Conservation (phyloP, 2,113 vertebrate species). For the Electrona antarctica region DNA sequence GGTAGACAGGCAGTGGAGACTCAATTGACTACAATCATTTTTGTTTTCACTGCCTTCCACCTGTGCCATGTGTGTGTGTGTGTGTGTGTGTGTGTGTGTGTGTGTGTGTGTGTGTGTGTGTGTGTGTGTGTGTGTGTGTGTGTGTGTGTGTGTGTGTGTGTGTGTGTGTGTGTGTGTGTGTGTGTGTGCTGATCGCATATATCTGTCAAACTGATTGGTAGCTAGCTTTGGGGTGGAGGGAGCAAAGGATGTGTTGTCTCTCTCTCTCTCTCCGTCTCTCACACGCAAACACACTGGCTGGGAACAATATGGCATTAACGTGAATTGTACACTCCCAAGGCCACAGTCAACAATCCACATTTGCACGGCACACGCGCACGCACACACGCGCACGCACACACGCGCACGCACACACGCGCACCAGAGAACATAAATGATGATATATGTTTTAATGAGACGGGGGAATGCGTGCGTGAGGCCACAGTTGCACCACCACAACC, state of each 20-base stretch:
- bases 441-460: constrained; percentile 61
- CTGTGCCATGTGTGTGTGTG: not conserved
- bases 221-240: not conserved
- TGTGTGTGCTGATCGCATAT: not conserved
- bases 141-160: constrained; percentile 1
- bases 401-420: not conserved
- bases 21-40: no score
- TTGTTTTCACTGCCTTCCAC: no score
- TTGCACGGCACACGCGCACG: not conserved
- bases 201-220: constrained; percentile 26
- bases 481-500: constrained; percentile 43
- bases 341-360: no score
- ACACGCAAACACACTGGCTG: constrained; percentile 4
- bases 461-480: constrained; percentile 44
- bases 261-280: not conserved
- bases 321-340: no score
- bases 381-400: not conserved
- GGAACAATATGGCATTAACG: no score
- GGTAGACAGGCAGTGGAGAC: no score
- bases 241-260: not conserved
- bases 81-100: not conserved
- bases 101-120: not conserved
- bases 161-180: not conserved
- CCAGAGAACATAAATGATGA: constrained; percentile 43
- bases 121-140: not conserved